Conservation (phyloP, 2,888 invertebrate genomes). For the Apotomis betuletana region DNA sequence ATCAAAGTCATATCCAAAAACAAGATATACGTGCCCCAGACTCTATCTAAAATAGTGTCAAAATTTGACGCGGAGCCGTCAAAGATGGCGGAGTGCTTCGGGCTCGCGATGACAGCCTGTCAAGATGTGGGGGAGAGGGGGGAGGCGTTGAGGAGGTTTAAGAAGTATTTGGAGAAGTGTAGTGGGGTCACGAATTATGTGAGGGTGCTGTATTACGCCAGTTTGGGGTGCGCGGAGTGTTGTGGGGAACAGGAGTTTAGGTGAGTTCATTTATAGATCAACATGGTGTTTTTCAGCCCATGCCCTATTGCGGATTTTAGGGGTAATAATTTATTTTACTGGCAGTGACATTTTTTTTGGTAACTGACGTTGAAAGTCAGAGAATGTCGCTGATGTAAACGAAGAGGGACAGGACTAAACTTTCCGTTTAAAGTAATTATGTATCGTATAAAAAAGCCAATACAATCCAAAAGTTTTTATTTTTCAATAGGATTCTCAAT, state of each 20-base stretch:
- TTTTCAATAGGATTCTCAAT: too few species aligned
- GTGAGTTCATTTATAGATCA: slow-evolving; percentile 42
- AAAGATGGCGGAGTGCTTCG: slow-evolving; percentile 55
- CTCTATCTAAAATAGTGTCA: slow-evolving; percentile 49
- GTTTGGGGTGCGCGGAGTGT: slow-evolving; percentile 49
- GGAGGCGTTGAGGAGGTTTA: slow-evolving; percentile 47
- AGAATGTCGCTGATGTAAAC: too few species aligned
- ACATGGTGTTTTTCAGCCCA: too few species aligned
- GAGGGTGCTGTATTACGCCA: slow-evolving; percentile 56
- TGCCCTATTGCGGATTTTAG: too few species aligned
- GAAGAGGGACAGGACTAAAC: too few species aligned
- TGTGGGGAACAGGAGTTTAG: slow-evolving; percentile 59
- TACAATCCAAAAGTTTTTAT: too few species aligned
- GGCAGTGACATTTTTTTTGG: too few species aligned
- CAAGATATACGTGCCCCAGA: slow-evolving; percentile 51
- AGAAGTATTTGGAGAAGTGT: slow-evolving; percentile 48
- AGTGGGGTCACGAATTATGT: slow-evolving; percentile 53
- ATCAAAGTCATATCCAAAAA: slow-evolving; percentile 50
- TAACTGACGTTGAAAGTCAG: too few species aligned
- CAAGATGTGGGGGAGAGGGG: slow-evolving; percentile 18
- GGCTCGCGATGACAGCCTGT: slow-evolving; percentile 50
- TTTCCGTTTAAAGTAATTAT: too few species aligned
- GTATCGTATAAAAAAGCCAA: too few species aligned
- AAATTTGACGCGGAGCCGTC: slow-evolving; percentile 42
- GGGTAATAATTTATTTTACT: too few species aligned